A percentile compares a stretch with the other conserved stretches of the same genome.
phyloP scores from a whole-genome alignment of 1,140 invertebrate species.

The Neodiprion lecontei region DNA sequence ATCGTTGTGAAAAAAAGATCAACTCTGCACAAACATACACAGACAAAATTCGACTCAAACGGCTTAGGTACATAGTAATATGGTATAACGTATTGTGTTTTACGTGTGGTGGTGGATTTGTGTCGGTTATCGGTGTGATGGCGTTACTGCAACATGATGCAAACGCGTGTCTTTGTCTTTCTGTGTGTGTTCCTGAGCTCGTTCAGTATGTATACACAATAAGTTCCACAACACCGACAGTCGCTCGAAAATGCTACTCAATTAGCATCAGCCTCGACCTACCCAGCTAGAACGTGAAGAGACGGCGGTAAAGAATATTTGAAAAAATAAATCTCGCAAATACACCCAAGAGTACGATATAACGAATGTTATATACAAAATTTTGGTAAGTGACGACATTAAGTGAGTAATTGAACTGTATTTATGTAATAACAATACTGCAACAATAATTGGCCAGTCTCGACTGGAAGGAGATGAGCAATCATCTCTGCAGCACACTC shows the following conservation, averaged over 20 bases:
- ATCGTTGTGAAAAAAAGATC: neutral
- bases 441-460: neutral
- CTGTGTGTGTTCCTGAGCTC: neutral
- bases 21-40: neutral
- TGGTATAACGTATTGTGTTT: too few species aligned
- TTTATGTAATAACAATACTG: neutral
- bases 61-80: neutral
- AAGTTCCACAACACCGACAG: slow-evolving; percentile 42
- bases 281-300: slow-evolving; percentile 3
- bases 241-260: slow-evolving; percentile 29
- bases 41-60: neutral
- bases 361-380: neutral
- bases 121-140: too few species aligned
- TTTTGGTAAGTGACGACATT: neutral
- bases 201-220: slow-evolving; percentile 20
- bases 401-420: too few species aligned
- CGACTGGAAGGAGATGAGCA: neutral
- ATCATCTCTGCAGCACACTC: slow-evolving; percentile 60
- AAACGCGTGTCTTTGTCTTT: neutral
- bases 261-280: slow-evolving; percentile 3
- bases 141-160: too few species aligned
- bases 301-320: slow-evolving; percentile 1
- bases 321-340: neutral
- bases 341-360: neutral
- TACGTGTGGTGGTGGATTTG: too few species aligned